These are phyloP conservation scores for Holotrichia oblita DNA, from an alignment of 1,140 invertebrate species.

Conservation along the genomic window DNA sequence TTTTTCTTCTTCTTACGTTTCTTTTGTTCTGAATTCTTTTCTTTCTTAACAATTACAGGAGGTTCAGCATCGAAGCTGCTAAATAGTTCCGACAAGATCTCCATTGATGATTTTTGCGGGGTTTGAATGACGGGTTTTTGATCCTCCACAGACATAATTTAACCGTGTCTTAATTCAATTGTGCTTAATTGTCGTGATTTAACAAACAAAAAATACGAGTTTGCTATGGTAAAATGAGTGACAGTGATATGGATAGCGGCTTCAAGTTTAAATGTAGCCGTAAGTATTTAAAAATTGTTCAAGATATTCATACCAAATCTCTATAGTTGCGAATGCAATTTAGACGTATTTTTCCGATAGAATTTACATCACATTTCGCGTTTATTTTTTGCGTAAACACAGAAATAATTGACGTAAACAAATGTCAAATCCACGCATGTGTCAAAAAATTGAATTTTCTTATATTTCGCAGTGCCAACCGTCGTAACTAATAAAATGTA, in stretches of 20 bases:
- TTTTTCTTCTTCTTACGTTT: slow-evolving; percentile 69
- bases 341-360: background rate
- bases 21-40: slow-evolving; percentile 65
- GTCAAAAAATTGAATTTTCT: slow-evolving; percentile 33
- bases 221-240: background rate
- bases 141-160: slow-evolving; percentile 45
- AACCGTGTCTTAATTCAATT: too few species aligned
- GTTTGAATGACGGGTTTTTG: slow-evolving; percentile 41
- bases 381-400: background rate
- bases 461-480: background rate
- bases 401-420: slow-evolving; percentile 7
- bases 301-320: background rate
- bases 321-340: background rate
- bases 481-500: background rate
- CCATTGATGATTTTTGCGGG: slow-evolving; percentile 68
- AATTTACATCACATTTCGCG: background rate
- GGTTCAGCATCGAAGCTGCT: slow-evolving; percentile 74
- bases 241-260: background rate
- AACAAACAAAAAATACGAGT: background rate
- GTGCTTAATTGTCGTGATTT: background rate
- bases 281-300: background rate
- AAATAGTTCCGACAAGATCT: slow-evolving; percentile 83
- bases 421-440: slow-evolving; percentile 24
- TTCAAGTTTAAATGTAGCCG: background rate
- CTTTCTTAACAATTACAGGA: slow-evolving; percentile 68